phyloP scores from a whole-genome alignment of 2,797 vertebrate genomes.

The Echiichthys vipera region DNA sequence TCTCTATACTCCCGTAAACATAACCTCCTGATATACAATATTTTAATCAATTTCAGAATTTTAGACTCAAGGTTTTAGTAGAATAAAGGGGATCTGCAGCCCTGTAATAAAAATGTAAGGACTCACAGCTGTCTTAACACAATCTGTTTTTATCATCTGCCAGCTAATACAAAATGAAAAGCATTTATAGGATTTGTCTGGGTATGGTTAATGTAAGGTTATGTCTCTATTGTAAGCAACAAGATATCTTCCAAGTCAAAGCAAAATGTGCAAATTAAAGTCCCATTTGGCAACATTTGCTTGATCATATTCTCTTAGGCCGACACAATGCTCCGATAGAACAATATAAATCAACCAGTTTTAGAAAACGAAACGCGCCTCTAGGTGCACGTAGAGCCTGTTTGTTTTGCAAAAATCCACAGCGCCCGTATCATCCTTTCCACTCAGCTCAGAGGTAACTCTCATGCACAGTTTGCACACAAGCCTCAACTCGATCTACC shows the following conservation, averaged over 20 bases:
- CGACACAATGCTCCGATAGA: too few species aligned
- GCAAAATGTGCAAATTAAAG: neutral
- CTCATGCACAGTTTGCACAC: too few species aligned
- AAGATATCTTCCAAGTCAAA: neutral
- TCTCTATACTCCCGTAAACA: neutral
- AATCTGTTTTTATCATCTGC: neutral
- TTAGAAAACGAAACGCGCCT: too few species aligned
- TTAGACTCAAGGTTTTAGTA: neutral
- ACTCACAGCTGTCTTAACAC: neutral
- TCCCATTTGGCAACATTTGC: too few species aligned
- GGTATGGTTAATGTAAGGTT: neutral
- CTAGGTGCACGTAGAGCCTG: too few species aligned
- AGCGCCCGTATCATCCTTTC: too few species aligned
- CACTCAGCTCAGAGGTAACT: too few species aligned
- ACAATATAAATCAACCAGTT: too few species aligned
- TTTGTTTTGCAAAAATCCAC: too few species aligned
- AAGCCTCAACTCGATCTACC: too few species aligned
- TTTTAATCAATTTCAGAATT: neutral
- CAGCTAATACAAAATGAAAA: neutral
- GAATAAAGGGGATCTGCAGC: neutral
- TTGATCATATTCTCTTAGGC: too few species aligned
- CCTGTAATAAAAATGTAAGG: neutral
- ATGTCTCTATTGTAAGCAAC: neutral
- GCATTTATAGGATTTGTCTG: neutral
- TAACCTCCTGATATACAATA: neutral